Evolutionary conservation across 2,888 invertebrate species (phyloP).

Genomic region (Margaritifera margaritifera): DNA sequence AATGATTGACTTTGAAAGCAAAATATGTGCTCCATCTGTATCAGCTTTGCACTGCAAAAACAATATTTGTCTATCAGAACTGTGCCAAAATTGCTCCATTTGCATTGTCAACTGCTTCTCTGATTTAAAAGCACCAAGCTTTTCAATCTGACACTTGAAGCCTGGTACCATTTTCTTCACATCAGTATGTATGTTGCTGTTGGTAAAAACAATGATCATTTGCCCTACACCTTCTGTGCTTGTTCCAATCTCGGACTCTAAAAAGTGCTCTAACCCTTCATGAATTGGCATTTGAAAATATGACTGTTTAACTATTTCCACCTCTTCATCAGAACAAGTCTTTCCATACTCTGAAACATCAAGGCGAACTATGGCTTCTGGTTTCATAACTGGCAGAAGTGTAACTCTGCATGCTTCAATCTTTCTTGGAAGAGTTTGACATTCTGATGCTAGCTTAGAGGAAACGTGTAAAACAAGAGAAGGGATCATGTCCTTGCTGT

Average conservation of each 20-base stretch:
- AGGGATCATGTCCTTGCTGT: slow-evolving; percentile 34
- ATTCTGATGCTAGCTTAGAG: neutral
- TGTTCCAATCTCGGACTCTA: neutral
- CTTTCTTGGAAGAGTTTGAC: neutral
- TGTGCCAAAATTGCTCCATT: slow-evolving; percentile 37
- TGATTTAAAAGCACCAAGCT: slow-evolving; percentile 45
- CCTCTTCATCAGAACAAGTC: neutral
- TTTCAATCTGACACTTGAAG: slow-evolving; percentile 29
- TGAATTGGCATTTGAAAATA: slow-evolving; percentile 42
- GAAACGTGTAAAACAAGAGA: slow-evolving; percentile 24
- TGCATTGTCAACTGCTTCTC: slow-evolving; percentile 39
- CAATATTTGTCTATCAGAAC: slow-evolving; percentile 20
- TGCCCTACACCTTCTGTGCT: too few relatives aligned
- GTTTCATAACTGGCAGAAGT: slow-evolving; percentile 32
- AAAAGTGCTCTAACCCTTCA: slow-evolving; percentile 26
- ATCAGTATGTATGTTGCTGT: slow-evolving; percentile 40
- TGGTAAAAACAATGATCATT: slow-evolving; percentile 36
- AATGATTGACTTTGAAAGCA: slow-evolving; percentile 35
- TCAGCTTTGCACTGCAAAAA: slow-evolving; percentile 41
- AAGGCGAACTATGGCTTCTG: slow-evolving; percentile 38
- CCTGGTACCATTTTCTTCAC: neutral
- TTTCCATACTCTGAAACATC: slow-evolving; percentile 1
- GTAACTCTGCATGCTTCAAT: slow-evolving; percentile 12
- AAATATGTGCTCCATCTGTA: slow-evolving; percentile 39
- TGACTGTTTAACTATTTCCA: slow-evolving; percentile 1